Evolutionary conservation across 2,113 vertebrate species (phyloP), one percentile per base, ranked within the genome.

Genomic region (Phaethon lepturus): DNA sequence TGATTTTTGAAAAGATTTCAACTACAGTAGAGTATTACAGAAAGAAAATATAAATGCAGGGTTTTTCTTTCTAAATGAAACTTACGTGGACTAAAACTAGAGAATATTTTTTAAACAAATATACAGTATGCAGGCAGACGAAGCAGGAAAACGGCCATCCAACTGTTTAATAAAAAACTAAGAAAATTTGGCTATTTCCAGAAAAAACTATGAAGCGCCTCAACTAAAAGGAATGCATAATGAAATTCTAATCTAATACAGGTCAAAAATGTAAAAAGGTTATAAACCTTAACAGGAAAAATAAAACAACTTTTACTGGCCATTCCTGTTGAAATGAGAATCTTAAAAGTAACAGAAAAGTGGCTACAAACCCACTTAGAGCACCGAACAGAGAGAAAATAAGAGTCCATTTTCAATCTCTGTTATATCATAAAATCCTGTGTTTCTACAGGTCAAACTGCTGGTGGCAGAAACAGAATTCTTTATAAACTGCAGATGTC

Each of bases 161-260:
- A 98, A 98, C 96, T 96, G 97, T 97, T 97, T 98, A 98, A 97
- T 97, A 98, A 98, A 97, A 98, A 98, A 97, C 97, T 98, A 97
- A 93, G 68, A 98, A 98, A 98, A 98, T 97, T 97, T 96, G 97
- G 98, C 98, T 99, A 98, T 98, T 98, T 98, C 97, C 98, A 98
- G 98, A 97, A 97, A 93, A 94, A 98, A 97, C 97, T 98, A 98
- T 93, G 97, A 98, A 98, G 98, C 98, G 98, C 97, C 98, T 98
- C 98, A 98, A 98, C 98, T 98, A 98, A 98, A 98, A 99, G 99
- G 99, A 99, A 99, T 99, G 99, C 99, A 99, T 99, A 98, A 98
- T 98, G 99, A 98, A 97, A 98, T 97, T 97, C 98, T 98, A 98
- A 93, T 98, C 98, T 99, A 99, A 98, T 98, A 98, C 97, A 98